These are phyloP conservation scores for Aethina tumida DNA, from an alignment of 1,140 invertebrate genomes.

Conservation along the genomic window DNA sequence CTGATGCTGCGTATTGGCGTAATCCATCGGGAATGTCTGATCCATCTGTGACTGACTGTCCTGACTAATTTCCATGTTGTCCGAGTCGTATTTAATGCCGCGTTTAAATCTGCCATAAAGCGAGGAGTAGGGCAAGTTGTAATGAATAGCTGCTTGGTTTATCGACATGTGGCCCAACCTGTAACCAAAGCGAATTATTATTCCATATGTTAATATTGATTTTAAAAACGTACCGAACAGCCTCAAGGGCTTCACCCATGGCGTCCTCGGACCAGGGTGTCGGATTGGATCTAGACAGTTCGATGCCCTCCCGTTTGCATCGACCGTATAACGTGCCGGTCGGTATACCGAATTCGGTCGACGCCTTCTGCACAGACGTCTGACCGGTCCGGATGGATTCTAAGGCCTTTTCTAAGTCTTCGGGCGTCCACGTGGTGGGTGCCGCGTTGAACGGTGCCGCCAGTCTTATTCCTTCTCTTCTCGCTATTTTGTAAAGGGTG, in stretches of 20 bases:
- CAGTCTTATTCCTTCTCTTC: conserved; percentile 75
- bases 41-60: conserved; percentile 31
- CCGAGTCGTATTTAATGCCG: conserved; percentile 46
- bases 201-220: no score
- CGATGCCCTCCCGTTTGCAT: conserved; percentile 81
- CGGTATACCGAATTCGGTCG: conserved; percentile 75
- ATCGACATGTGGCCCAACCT: conserved; percentile 85
- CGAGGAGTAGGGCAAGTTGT: conserved; percentile 81
- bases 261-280: conserved; percentile 84
- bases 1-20: conserved; percentile 27
- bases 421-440: conserved; percentile 76
- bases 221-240: conserved; percentile 63
- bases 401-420: conserved; percentile 70
- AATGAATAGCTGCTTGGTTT: conserved; percentile 87
- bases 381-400: conserved; percentile 72
- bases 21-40: conserved; percentile 30
- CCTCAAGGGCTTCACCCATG: conserved; percentile 80
- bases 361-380: conserved; percentile 76
- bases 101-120: conserved; percentile 80
- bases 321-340: conserved; percentile 75
- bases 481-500: conserved; percentile 81
- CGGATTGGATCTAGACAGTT: conserved; percentile 71
- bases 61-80: conserved; percentile 28
- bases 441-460: conserved; percentile 84
- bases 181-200: no score